Evolutionary conservation across 2,888 invertebrate genomes (phyloP).

Genomic region (Pardosa pseudoannulata): DNA sequence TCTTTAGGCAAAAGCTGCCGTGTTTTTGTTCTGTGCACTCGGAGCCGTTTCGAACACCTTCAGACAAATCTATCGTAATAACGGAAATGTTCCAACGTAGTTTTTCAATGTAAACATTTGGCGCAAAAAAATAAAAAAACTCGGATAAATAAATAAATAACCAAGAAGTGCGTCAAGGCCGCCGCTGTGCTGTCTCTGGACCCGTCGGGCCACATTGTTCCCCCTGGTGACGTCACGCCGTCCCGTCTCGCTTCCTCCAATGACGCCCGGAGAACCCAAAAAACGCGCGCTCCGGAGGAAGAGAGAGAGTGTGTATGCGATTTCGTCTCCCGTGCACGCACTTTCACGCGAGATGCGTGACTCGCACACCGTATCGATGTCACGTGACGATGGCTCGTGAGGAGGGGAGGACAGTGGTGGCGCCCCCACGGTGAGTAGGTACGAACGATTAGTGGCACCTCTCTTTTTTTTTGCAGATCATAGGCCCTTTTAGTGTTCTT

Average conservation of each 20-base stretch:
- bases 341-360: conserved; percentile 41
- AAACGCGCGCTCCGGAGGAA: not conserved
- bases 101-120: not conserved
- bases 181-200: conserved; percentile 6
- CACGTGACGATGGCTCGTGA: conserved; percentile 31
- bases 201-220: conserved; percentile 44
- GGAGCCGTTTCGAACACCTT: too few species aligned
- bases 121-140: not conserved
- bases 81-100: not conserved
- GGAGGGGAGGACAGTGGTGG: conserved; percentile 16
- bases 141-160: not conserved
- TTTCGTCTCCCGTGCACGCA: conserved; percentile 35
- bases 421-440: conserved; percentile 36
- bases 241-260: conserved; percentile 9
- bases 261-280: not conserved
- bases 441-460: conserved; percentile 11
- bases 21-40: too few species aligned
- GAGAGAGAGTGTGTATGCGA: not conserved
- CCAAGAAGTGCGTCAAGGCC: conserved; percentile 17
- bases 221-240: conserved; percentile 24
- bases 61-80: not conserved
- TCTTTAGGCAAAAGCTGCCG: too few species aligned
- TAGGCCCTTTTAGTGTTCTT: too few species aligned
- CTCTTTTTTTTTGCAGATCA: too few species aligned
- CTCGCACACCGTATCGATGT: conserved; percentile 15